Percentiles rank a stretch among this genome's conserved stretches.
These are phyloP conservation scores for Xyrichtys novacula DNA, from an alignment of 2,797 vertebrate species.

Conservation along the genomic window DNA sequence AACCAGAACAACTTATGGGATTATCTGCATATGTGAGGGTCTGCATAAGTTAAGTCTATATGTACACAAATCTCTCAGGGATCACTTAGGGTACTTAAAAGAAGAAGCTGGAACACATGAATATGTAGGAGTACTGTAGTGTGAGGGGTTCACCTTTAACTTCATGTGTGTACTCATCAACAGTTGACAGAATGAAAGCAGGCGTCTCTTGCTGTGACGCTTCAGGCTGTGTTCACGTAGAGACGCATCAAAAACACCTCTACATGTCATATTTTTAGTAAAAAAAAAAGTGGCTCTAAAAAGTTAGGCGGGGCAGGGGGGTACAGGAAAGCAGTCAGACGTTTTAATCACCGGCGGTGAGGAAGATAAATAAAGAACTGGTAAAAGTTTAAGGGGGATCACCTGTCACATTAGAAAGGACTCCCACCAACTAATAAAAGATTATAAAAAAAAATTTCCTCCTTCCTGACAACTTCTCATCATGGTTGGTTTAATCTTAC, in stretches of 20 bases:
- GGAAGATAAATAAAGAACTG: conserved; percentile 12
- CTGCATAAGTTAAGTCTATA: background rate
- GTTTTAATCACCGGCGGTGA: background rate
- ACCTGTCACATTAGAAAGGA: conserved; percentile 4
- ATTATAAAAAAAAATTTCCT: background rate
- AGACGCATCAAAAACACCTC: conserved; percentile 11
- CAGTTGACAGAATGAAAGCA: conserved; percentile 33
- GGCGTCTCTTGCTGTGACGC: conserved; percentile 29
- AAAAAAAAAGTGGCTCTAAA: conserved; percentile 8
- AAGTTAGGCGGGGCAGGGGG: background rate
- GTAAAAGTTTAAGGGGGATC: background rate
- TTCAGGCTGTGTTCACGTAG: conserved; percentile 29
- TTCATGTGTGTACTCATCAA: background rate
- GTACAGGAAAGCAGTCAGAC: background rate
- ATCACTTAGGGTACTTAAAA: too few relatives aligned
- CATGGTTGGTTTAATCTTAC: background rate
- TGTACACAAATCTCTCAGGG: background rate
- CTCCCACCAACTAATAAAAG: conserved; percentile 1
- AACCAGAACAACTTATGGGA: background rate
- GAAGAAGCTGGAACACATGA: too few relatives aligned
- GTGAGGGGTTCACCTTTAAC: conserved; percentile 5
- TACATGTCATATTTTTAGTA: conserved; percentile 27
- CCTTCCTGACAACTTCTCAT: background rate
- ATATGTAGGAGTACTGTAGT: conserved; percentile 22
- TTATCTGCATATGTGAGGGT: background rate